These are phyloP conservation scores for Archegozetes longisetosus DNA, from an alignment of 1,140 invertebrate genomes.

Conservation along the genomic window DNA sequence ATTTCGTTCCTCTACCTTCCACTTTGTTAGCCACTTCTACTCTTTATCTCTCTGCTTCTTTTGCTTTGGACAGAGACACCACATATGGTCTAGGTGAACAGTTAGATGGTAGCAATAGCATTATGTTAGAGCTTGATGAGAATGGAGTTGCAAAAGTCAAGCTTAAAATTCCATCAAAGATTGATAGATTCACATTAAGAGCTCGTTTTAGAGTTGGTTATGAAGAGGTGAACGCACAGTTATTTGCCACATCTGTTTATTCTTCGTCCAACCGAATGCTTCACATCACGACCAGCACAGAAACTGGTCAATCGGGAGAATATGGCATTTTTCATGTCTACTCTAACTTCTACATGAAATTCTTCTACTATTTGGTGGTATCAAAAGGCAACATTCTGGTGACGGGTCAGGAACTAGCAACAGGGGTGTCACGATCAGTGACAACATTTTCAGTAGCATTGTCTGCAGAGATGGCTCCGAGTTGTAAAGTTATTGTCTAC, in stretches of 20 bases:
- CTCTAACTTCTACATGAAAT: conserved; percentile 30
- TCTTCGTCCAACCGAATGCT: background rate
- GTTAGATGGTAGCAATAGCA: background rate
- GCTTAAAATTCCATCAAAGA: background rate
- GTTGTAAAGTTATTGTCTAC: conserved; percentile 39
- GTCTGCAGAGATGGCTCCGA: conserved; percentile 40
- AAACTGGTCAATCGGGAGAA: conserved; percentile 25
- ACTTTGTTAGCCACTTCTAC: conserved; percentile 20
- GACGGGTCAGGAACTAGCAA: conserved; percentile 25
- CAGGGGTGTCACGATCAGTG: conserved; percentile 22
- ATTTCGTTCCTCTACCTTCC: conserved; percentile 24
- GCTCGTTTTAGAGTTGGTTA: background rate
- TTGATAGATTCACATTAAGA: background rate
- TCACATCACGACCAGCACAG: background rate
- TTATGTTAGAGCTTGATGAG: background rate
- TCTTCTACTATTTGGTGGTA: conserved; percentile 34
- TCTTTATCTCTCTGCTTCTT: background rate
- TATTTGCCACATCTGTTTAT: background rate
- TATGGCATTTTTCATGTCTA: conserved; percentile 35
- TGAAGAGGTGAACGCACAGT: background rate
- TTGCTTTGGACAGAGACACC: background rate
- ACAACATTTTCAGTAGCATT: conserved; percentile 33
- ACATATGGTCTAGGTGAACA: background rate
- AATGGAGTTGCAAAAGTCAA: background rate
- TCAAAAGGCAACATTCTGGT: conserved; percentile 34